Evolutionary conservation across 2,797 vertebrate genomes (phyloP), one percentile per base, ranked within the genome.

Genomic region (Craterocephalus amniculus): DNA sequence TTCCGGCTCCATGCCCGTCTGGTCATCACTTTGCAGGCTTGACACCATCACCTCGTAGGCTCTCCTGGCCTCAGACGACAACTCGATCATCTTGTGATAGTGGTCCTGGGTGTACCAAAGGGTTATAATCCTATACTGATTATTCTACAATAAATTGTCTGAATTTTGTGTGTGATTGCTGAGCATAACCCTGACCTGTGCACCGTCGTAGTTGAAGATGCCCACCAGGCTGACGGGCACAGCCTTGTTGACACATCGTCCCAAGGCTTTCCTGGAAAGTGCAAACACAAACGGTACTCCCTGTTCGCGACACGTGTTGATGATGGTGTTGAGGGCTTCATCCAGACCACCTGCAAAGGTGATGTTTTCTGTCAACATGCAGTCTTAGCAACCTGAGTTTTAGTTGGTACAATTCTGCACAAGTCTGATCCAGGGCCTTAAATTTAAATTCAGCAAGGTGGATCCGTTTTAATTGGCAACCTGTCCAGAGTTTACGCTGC

Each of bases 201-300:
- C 98, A 0, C 98, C 98, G 16, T 99, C 97, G 0, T 99, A 99
- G 90, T 97, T 99, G 90, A 99, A 99, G 87, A 99, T 96, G 36
- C 98, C 98, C 77, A 99, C 97, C 66, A 99, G 93, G 0, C 96
- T 99, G 81, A 99, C 98, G 1, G 97, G 98, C 69, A 98, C 97
- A 0, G 95, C 94, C 91, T 99, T 99, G 88, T 96, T 98, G 84
- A 99, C 91, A 36, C 97, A 98, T 67, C 95, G 96, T 22, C 98
- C 98, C 38, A 98, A 85, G 31, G 96, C 94, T 89, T 96, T 99
- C 79, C 97, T 95, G 72, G 96, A 97, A 13, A 99, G 96, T 4
- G 97, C 98, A 36, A 99, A 99, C 63, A 99, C 96, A 48, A 98
- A 99, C 0, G 98, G 98, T 24, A 99, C 93, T 2, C 92, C 95